A percentile compares a stretch with the other conserved stretches of the same genome.
Conservation (phyloP, 2,888 invertebrate species). For the Drosophila greeni region DNA sequence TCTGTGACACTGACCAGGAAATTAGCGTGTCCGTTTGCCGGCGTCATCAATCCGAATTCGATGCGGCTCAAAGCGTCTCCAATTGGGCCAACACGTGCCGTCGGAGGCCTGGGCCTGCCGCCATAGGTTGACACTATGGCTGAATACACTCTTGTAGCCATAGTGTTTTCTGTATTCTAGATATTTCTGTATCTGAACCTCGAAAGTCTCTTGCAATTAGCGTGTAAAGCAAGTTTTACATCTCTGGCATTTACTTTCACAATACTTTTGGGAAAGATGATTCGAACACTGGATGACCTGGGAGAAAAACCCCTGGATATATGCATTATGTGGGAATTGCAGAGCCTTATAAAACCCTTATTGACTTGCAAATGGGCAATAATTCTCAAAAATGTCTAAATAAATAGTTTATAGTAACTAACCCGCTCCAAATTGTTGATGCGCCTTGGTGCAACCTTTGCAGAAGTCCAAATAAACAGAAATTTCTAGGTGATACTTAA, state of each 20-base stretch:
- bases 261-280: no score
- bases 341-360: not conserved
- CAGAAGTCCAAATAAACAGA: no score
- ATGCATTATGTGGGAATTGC: not conserved
- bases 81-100: constrained; percentile 38
- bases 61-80: constrained; percentile 16
- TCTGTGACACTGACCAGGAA: constrained; percentile 29
- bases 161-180: not conserved
- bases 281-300: not conserved
- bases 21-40: constrained; percentile 33
- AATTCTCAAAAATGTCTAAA: no score
- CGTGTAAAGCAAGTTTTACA: not conserved
- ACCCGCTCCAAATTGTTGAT: no score
- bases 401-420: no score
- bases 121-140: constrained; percentile 25
- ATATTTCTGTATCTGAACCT: not conserved
- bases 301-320: not conserved
- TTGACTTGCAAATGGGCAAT: no score
- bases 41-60: constrained; percentile 33
- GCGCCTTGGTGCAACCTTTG: no score
- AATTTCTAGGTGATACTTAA: not conserved
- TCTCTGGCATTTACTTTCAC: constrained; percentile 1
- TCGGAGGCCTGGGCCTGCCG: constrained; percentile 12
- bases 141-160: not conserved
- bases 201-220: constrained; percentile 6